phyloP scores from a whole-genome alignment of 2,113 vertebrate species.

The Mormyrus iriodes region DNA sequence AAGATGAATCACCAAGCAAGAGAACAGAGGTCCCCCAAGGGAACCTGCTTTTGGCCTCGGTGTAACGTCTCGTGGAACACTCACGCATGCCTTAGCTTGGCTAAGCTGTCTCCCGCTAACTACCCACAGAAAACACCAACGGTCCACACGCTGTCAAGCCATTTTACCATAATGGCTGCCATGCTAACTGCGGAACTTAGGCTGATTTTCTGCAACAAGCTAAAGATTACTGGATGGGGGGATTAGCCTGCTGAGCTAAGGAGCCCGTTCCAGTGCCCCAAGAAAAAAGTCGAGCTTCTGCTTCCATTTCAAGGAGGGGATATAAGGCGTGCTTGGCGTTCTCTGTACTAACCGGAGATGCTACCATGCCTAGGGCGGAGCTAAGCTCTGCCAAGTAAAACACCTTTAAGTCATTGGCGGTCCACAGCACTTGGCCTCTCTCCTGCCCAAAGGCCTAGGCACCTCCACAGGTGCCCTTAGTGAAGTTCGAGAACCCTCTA shows the following conservation, averaged over 20 bases:
- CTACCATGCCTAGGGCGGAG: neutral
- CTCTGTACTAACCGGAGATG: neutral
- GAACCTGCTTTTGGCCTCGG: neutral
- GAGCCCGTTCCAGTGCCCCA: neutral
- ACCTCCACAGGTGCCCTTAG: neutral
- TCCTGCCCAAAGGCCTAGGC: neutral
- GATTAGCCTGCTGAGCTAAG: neutral
- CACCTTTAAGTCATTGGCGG: neutral
- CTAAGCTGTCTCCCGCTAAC: neutral
- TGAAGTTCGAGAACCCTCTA: neutral
- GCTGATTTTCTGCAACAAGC: neutral
- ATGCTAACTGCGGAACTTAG: neutral
- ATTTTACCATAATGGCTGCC: neutral
- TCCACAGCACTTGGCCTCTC: neutral
- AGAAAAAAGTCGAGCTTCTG: neutral
- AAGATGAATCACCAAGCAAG: neutral
- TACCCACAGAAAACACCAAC: neutral
- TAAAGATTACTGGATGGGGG: neutral
- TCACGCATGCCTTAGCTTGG: neutral
- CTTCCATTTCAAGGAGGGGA: neutral
- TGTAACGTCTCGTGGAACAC: neutral
- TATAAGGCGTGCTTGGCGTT: neutral
- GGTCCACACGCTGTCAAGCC: neutral
- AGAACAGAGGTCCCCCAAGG: neutral
- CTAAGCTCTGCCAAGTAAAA: neutral